Evolutionary conservation across 2,797 vertebrate species (phyloP), one percentile per base, ranked within the genome.

Genomic region (Percopsis omiscomaycus): DNA sequence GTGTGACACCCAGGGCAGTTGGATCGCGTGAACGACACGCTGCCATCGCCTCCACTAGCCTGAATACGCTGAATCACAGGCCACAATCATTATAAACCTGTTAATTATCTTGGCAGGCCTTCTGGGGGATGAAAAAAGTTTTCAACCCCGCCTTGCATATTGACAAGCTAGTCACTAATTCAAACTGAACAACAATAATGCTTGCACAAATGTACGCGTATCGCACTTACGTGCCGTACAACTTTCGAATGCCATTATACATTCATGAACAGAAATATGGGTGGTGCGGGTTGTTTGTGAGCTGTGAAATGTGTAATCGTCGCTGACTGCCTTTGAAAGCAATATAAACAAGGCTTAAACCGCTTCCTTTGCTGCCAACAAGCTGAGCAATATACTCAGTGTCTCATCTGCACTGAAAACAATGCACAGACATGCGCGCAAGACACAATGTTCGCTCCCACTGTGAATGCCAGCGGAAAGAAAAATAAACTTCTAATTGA

Each of bases 401-500:
- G 10, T 71, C 59, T 56, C 55, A 63, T 72, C 61, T 46, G 12
- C 4, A 16, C 12, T 10, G 9, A 15, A 15, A 46, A 8, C 29
- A 5, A 14, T 29, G 6, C 37, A 45, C 32, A 13, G 48, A 52
- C 50, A 55, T 42, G n/a, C 61, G 28, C 61, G 11, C 16, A 3
- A 53, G 6, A 29, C 51, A 53, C 14, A 60, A 48, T 32, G n/a
- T 42, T 15, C 4, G 46, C 27, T 48, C 22, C 13, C 15, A 55
- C 55, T 59, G n/a, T 3, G 63, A 11, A 37, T 69, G 64, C 65
- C 73, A 64, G 70, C 10, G 66, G 48, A 77, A 59, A 46, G 45
- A 64, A 74, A 73, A 68, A 61, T 6, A 75, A 61, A 67, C 55
- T 66, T 83, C 75, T 71, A 76, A 85, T 69, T 74, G 74, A 84